These are phyloP conservation scores for Characodon lateralis DNA, from an alignment of 2,797 vertebrate species.

Conservation along the genomic window DNA sequence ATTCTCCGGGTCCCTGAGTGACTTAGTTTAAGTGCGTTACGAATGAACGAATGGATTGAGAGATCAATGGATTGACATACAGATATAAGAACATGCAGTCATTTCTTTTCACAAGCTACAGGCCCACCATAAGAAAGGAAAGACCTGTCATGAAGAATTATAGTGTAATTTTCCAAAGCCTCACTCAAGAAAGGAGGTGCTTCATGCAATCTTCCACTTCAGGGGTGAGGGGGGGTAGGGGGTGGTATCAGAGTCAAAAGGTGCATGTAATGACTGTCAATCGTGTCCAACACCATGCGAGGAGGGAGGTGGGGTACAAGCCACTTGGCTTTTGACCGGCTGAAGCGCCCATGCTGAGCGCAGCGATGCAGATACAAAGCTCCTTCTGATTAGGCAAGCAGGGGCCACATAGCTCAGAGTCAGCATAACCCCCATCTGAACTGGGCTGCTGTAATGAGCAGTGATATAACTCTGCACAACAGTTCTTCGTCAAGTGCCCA, in stretches of 20 bases:
- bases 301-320: neutral
- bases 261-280: constrained; percentile 56
- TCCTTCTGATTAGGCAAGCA: constrained; percentile 57
- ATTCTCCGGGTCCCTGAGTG: constrained; percentile 49
- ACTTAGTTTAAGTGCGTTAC: constrained; percentile 42
- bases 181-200: constrained; percentile 21
- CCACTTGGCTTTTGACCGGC: constrained; percentile 32
- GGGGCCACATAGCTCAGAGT: constrained; percentile 36
- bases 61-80: constrained; percentile 33
- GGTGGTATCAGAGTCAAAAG: constrained; percentile 48
- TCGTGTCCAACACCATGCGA: constrained; percentile 38
- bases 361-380: constrained; percentile 56
- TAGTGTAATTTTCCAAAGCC: constrained; percentile 45
- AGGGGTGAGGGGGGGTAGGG: constrained; percentile 27
- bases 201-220: constrained; percentile 45
- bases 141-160: constrained; percentile 66
- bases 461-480: constrained; percentile 34
- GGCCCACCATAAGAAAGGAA: constrained; percentile 42
- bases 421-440: constrained; percentile 46
- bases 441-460: constrained; percentile 43
- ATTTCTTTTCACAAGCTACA: constrained; percentile 30
- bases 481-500: constrained; percentile 23
- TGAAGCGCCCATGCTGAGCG: constrained; percentile 29
- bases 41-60: constrained; percentile 18
- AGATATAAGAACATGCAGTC: constrained; percentile 20